These are phyloP conservation scores for Rhyacophila evoluta DNA, from an alignment of 2,888 invertebrate species.

Conservation along the genomic window DNA sequence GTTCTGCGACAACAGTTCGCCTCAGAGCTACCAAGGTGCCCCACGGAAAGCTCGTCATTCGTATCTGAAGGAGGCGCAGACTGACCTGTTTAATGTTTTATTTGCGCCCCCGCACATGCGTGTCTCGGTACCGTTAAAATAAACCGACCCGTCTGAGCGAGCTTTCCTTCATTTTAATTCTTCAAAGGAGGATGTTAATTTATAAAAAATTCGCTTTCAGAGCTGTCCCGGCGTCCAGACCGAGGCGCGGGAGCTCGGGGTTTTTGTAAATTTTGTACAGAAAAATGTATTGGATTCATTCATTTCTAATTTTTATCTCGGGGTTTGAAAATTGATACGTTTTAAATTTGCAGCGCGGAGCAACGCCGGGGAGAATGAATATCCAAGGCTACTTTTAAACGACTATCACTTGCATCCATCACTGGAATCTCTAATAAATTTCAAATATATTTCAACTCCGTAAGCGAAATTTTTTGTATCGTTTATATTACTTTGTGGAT, in stretches of 20 bases:
- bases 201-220: neutral
- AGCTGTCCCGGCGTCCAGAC: neutral
- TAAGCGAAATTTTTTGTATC: slow-evolving; percentile 12
- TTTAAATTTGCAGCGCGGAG: neutral
- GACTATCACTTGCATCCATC: neutral
- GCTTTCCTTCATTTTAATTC: neutral
- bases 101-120: neutral
- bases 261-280: slow-evolving; percentile 24
- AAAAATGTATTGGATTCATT: slow-evolving; percentile 14
- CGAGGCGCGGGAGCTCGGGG: neutral
- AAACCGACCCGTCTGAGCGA: neutral
- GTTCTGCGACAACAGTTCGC: neutral
- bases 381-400: neutral
- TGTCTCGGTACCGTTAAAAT: neutral
- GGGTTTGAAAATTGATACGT: neutral
- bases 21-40: neutral
- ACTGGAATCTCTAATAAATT: neutral
- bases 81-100: neutral
- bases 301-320: neutral
- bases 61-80: no score
- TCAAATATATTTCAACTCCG: neutral
- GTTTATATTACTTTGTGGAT: slow-evolving; percentile 11
- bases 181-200: neutral
- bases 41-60: no score
- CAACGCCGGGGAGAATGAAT: neutral